Evolutionary conservation across 2,113 vertebrate genomes (phyloP).

Genomic region (Pygoscelis antarcticus): DNA sequence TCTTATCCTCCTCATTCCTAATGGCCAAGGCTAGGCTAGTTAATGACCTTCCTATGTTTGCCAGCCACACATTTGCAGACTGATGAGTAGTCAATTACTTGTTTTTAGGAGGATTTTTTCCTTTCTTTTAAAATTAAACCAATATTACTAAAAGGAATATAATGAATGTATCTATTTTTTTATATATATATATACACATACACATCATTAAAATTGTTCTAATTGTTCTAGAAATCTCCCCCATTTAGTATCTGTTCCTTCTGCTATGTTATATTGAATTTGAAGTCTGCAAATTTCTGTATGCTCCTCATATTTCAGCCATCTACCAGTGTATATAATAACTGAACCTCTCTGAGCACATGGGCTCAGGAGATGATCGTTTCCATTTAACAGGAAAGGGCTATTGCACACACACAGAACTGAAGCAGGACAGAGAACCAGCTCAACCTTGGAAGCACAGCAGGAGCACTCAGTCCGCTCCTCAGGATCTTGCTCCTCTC

Average conservation of each 20-base stretch:
- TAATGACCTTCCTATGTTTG: not conserved
- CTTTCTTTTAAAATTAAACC: not conserved
- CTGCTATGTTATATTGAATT: not conserved
- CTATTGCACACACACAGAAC: too few species aligned
- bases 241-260: not conserved
- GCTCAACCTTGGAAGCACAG: not conserved
- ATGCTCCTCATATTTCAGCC: not conserved
- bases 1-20: not conserved
- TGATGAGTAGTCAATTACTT: not conserved
- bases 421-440: not conserved
- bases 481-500: not conserved
- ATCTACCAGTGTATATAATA: not conserved
- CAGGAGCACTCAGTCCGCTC: not conserved
- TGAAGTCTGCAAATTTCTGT: not conserved
- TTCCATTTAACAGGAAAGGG: not conserved
- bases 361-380: not conserved
- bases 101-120: not conserved
- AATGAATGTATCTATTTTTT: not conserved
- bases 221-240: not conserved
- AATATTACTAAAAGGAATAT: not conserved
- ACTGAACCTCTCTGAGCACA: not conserved
- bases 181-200: not conserved
- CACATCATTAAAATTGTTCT: not conserved
- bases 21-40: not conserved
- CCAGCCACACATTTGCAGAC: not conserved